Evolutionary conservation across 2,888 invertebrate species (phyloP).

Genomic region (Drosophila parthenogenetica): DNA sequence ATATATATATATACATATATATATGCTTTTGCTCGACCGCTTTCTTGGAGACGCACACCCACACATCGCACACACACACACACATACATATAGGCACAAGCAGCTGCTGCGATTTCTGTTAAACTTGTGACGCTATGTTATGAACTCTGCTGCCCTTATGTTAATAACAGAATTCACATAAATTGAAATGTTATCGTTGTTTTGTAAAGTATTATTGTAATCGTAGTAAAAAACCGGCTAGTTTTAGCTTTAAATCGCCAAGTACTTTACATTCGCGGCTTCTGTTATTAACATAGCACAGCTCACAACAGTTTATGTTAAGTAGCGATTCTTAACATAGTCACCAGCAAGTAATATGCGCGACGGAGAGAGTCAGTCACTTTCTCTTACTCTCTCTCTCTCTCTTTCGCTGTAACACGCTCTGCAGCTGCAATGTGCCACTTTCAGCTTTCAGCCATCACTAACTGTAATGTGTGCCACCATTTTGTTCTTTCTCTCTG

Average conservation of each 20-base stretch:
- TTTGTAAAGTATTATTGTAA: no score
- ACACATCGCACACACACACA: slow-evolving; percentile 20
- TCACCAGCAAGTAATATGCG: background rate
- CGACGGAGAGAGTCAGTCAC: no score
- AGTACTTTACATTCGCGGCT: background rate
- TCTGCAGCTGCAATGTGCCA: slow-evolving; percentile 10
- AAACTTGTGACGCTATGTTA: slow-evolving; percentile 3
- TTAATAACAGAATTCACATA: background rate
- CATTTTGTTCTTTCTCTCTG: slow-evolving; percentile 27
- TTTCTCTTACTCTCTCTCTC: background rate
- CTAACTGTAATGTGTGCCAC: slow-evolving; percentile 35
- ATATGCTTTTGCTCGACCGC: slow-evolving; percentile 16
- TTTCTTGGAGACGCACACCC: slow-evolving; percentile 6
- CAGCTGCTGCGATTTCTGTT: slow-evolving; percentile 12
- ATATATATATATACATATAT: slow-evolving; percentile 1
- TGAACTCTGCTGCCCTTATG: background rate
- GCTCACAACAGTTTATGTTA: no score
- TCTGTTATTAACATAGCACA: slow-evolving; percentile 1
- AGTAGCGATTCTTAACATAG: no score
- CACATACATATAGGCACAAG: background rate
- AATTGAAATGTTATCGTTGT: no score
- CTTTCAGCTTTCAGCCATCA: slow-evolving; percentile 13
- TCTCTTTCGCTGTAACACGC: background rate
- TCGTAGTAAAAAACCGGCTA: no score
- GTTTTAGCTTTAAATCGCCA: no score